Conservation (phyloP, 30 jellyfish, hydroid and myxozoan genomes). For the Hydractinia echinata region DNA sequence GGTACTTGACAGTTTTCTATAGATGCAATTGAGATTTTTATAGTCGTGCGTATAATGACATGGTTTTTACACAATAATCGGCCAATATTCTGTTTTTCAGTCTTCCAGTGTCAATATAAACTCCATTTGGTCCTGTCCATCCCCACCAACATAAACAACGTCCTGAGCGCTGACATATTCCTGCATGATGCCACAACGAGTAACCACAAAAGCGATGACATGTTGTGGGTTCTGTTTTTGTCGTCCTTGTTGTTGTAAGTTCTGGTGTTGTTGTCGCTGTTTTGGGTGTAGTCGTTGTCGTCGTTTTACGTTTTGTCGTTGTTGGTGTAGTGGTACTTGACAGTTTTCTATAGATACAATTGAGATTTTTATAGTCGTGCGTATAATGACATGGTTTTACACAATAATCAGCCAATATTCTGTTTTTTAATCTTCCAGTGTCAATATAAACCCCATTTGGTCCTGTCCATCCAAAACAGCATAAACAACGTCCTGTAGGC, state of each 20-base stretch:
- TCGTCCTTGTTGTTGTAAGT: no score
- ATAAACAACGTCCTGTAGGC: conserved; percentile 56
- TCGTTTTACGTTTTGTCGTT: no score
- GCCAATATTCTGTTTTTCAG: conserved; percentile 38
- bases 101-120: conserved; percentile 18
- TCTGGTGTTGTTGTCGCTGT: no score
- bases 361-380: conserved; percentile 32
- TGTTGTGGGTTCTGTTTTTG: no score
- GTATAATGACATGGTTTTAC: conserved; percentile 53
- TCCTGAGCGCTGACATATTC: conserved; percentile 56
- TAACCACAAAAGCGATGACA: conserved; percentile 50
- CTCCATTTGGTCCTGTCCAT: conserved; percentile 74
- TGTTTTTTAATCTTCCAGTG: conserved; percentile 11
- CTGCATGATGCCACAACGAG: conserved; percentile 43
- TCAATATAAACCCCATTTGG: conserved; percentile 44
- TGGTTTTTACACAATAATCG: no score
- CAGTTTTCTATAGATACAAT: conserved; percentile 2
- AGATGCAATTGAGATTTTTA: no score
- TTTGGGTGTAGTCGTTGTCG: no score
- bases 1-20: no score
- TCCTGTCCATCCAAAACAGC: conserved; percentile 87
- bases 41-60: no score
- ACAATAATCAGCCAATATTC: conserved; percentile 55
- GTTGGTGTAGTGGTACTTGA: no score
- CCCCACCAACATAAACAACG: conserved; percentile 76